These are phyloP conservation scores for Hypotaenidia okinawae DNA, from an alignment of 2,797 vertebrate species.

Conservation along the genomic window DNA sequence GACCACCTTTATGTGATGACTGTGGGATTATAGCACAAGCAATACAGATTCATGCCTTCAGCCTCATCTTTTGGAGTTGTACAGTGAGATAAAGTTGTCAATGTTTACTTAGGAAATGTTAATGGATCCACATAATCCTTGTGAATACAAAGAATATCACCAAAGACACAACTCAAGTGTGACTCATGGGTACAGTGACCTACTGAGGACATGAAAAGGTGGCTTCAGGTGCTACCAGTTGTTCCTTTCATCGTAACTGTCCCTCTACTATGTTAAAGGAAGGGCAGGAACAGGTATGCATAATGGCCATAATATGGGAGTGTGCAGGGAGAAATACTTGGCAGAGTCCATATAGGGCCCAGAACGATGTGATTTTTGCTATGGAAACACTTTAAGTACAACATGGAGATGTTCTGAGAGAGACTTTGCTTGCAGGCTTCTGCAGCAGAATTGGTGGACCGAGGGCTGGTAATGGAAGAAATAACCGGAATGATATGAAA, in stretches of 20 bases:
- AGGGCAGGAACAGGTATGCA: background rate
- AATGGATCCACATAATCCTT: background rate
- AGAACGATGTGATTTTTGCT: background rate
- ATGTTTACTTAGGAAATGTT: accelerated
- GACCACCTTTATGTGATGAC: background rate
- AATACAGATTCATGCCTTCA: background rate
- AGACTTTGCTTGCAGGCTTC: background rate
- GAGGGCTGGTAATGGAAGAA: slow-evolving; percentile 39
- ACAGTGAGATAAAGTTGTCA: background rate
- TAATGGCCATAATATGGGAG: background rate
- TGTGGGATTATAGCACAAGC: background rate
- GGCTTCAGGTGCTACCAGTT: background rate
- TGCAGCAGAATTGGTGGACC: slow-evolving; percentile 12
- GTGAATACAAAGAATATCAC: background rate
- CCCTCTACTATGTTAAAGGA: background rate
- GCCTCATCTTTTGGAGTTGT: background rate
- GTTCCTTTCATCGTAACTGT: background rate
- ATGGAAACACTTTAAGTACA: background rate
- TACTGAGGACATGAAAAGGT: background rate
- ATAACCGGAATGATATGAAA: slow-evolving; percentile 45
- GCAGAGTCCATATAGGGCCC: background rate
- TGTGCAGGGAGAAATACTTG: background rate
- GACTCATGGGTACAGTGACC: background rate
- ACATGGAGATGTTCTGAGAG: background rate
- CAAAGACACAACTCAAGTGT: background rate